Percentiles rank a stretch among this genome's conserved stretches.
These are phyloP conservation scores for Neotoxoptera formosana DNA, from an alignment of 1,140 invertebrate species.

Conservation along the genomic window DNA sequence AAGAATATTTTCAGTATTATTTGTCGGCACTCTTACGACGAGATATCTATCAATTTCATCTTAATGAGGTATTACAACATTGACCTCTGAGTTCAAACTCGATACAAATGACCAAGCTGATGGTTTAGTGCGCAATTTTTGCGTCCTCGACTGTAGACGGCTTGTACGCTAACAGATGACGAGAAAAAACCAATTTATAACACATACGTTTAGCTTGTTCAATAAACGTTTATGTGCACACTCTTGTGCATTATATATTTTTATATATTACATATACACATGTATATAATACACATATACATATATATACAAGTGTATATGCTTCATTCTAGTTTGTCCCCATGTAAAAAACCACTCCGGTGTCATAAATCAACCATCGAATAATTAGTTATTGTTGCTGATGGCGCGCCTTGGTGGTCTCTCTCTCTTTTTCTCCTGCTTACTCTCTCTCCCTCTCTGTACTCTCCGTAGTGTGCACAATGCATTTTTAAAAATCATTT, in stretches of 20 bases:
- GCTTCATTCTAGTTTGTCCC: conserved; percentile 56
- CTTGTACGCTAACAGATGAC: background rate
- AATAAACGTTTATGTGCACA: conserved; percentile 27
- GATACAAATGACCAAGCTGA: conserved; percentile 30
- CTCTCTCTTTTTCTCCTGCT: conserved; percentile 14
- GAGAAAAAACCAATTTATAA: conserved; percentile 57
- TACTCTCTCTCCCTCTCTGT: background rate
- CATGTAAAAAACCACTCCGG: conserved; percentile 48
- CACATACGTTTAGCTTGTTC: conserved; percentile 39
- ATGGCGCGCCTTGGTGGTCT: conserved; percentile 54
- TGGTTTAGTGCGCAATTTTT: conserved; percentile 48
- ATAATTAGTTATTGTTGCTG: conserved; percentile 57
- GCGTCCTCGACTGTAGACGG: background rate
- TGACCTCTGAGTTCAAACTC: conserved; percentile 9
- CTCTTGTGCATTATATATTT: conserved; percentile 34
- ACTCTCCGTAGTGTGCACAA: background rate
- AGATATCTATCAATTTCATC: conserved; percentile 45
- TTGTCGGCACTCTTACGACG: conserved; percentile 17
- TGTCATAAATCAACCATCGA: conserved; percentile 57
- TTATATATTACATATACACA: background rate
- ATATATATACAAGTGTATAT: background rate
- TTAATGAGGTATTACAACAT: conserved; percentile 37
- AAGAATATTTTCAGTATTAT: background rate
- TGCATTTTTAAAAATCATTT: conserved; percentile 26
- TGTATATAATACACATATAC: background rate